Evolutionary conservation across 2,888 invertebrate species (phyloP), one percentile per base, ranked within the genome.

Genomic region (Ornithoptera alexandrae): DNA sequence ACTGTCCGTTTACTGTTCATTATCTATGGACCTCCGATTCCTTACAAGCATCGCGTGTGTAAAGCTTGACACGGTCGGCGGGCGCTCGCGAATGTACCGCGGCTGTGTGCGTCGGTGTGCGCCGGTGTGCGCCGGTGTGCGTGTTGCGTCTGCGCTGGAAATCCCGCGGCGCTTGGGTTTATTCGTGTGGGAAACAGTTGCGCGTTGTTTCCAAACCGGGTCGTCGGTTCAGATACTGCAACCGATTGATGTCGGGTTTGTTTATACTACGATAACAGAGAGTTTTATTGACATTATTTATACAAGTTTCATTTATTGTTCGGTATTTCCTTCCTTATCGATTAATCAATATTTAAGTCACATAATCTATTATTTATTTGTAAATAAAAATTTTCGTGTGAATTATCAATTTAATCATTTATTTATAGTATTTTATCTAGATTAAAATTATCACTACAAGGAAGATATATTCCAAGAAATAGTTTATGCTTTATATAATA

Each of bases 1-100:
- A 72, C 73, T 72, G 77, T 86, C 85, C 88, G 87, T 79, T 82
- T 88, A 83, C 2, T 63, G 62, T 70, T 80, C 77, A 77, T 67
- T 72, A 59, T 70, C 69, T 20, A 5, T 18, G 60, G 82, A 76
- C 18, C 80, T 80, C 76, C 72, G 77, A 71, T 77, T 81, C 74
- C 82, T 75, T 77, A 72, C 73, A 39, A 39, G 73, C 60, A 53
- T 60, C 68, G 22, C 17, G 2, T 69, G 63, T 74, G 76, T 70
- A 71, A 79, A 78, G 84, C 84, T 81, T 65, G 72, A 18, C 53
- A 65, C 62, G 18, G 71, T 8, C 73, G 65, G 61, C 66, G 70
- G 66, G 72, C 75, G 68, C 73, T 73, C 8, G 63, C 61, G 58
- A 69, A 72, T 63, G 73, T 71, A 30, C 5, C 30, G 72, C 73